These are phyloP conservation scores for Picathartes gymnocephalus DNA, from an alignment of 2,113 vertebrate genomes.

Conservation along the genomic window DNA sequence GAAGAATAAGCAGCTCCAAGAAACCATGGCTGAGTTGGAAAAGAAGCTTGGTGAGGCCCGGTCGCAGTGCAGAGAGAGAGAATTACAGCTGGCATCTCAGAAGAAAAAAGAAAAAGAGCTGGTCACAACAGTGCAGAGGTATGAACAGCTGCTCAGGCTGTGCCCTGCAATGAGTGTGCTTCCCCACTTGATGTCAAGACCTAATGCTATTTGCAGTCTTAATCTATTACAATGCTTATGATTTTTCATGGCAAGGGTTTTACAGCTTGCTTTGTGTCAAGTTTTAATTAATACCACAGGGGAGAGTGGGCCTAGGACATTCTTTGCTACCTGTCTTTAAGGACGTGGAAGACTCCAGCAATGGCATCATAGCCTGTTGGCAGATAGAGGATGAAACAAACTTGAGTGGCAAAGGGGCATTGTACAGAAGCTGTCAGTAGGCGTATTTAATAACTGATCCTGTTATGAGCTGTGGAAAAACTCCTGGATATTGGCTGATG, in stretches of 20 bases:
- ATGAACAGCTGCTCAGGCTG: not conserved
- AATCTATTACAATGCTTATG: not conserved
- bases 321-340: not conserved
- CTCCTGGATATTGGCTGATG: not conserved
- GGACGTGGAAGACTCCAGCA: not conserved
- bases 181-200: not conserved
- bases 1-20: conserved; percentile 80
- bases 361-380: not conserved
- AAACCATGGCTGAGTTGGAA: conserved; percentile 72
- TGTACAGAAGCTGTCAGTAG: not conserved
- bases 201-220: not conserved
- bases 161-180: not conserved
- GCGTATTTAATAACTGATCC: not conserved
- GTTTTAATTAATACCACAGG: not conserved
- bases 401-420: not conserved
- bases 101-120: conserved; percentile 87
- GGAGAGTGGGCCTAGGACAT: not conserved
- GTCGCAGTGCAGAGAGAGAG: conserved; percentile 78
- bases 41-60: conserved; percentile 75
- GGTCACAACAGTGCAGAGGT: conserved; percentile 90
- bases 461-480: not conserved
- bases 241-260: not conserved
- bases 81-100: conserved; percentile 80
- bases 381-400: not conserved
- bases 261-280: not conserved